Base-by-base conservation (phyloP, 2,888 invertebrate species). In the Steinernema hermaphroditum region DNA sequence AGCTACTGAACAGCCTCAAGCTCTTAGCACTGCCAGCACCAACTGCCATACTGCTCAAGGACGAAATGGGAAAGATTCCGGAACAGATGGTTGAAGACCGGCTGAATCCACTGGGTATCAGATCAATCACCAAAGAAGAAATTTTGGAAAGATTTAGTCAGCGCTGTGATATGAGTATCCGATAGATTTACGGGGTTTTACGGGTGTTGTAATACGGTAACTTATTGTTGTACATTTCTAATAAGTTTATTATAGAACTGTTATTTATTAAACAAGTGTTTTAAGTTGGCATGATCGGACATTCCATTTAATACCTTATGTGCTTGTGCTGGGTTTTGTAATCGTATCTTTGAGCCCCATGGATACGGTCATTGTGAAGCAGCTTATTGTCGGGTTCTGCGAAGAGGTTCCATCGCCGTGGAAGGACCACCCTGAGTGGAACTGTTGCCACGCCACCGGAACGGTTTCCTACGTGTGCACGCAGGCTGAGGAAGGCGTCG, bases 141-240 rank as follows among this genome's bases (percentile, higher is more conserved):
- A 46, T 79, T 14, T 29, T 73, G 41, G 70, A 81, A 14, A 19
- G 81, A n/a, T 76, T 79, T 32, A 76, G 74, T 68, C 80, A 81
- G 54, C 72, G 79, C n/a, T 77, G 76, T 54, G 79, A 79, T 70
- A 71, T 79, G 74, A 57, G 19, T 34, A 46, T 19, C 16, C 46
- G 16, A 46, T 19, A 46, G 19, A 46, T 46, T 9, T 19, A 14
- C 16, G 46, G 19, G 46, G n/a, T 46, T 46, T 6, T 46, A 46
- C 16, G 46, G 22, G 46, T 37, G 37, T 37, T 37, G 37, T 37
- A 41, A 46, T 46, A 46, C 46, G 46, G 46, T 46, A 46, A 46
- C 22, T 46, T 46, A 46, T 46, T 46, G 22, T 46, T 46, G 46
- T 46, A 46, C 46, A 46, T 46, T 46, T 12, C 37, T 37, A 37